Conservation (phyloP, 2,113 vertebrate species). For the Pavo muticus region DNA sequence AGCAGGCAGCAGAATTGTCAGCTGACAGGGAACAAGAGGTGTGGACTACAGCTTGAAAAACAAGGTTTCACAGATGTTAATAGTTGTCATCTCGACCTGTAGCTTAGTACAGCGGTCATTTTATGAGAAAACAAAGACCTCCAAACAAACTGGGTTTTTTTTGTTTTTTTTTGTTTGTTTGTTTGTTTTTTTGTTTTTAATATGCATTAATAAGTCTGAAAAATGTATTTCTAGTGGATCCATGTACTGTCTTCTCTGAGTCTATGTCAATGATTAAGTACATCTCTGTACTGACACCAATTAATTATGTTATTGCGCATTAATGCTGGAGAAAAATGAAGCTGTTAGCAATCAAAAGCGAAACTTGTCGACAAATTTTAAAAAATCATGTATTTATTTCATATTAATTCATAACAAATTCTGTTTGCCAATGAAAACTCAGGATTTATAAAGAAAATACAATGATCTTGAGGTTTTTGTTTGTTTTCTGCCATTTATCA, state of each 20-base stretch:
- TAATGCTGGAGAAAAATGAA: conserved; percentile 8
- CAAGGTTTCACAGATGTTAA: not conserved
- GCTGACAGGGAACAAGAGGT: not conserved
- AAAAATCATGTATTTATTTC: conserved; percentile 3
- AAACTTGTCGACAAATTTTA: not conserved
- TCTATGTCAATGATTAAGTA: not conserved
- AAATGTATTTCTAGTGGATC: not conserved
- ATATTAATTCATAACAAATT: not conserved
- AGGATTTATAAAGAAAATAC: not conserved
- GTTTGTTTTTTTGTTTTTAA: not conserved
- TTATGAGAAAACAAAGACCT: not conserved
- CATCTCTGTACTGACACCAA: not conserved
- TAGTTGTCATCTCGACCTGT: not conserved
- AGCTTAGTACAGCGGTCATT: not conserved
- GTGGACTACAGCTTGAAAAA: not conserved
- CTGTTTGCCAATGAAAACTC: not conserved
- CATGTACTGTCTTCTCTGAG: not conserved
- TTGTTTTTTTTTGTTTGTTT: not conserved
- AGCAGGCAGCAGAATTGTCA: not conserved
- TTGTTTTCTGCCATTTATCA: not conserved
- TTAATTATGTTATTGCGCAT: not conserved
- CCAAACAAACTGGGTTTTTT: not conserved
- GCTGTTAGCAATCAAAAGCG: conserved; percentile 8
- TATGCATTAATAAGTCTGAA: not conserved
- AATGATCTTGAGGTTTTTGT: not conserved